Base-by-base conservation (phyloP, 64 coral and sea anemone species). In the Stichodactyla mertensii region DNA sequence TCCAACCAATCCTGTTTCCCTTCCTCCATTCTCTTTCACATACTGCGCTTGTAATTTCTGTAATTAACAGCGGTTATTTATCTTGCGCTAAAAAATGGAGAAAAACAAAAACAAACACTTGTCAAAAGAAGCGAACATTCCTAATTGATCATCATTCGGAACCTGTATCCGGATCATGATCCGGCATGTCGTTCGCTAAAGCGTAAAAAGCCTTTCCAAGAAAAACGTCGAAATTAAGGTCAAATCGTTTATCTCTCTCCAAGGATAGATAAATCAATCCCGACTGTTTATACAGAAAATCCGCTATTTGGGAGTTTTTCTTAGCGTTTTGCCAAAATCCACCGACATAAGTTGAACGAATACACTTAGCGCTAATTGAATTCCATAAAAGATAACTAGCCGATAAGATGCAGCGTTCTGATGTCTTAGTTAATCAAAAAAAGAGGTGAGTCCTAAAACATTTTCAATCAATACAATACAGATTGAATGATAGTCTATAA, bases 321-420 rank as follows among this genome's bases (percentile, higher is more conserved):
- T 74, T 74, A 74, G 69, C 69, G 24, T 74, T 74, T 74, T 74
- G 69, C 69, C 69, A 74, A 74, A 13, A 27, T 74, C 22, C 69
- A 27, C 20, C 69, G 22, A 26, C 36, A 45, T 45, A 4, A 45
- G n/a, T 31, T 20, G 24, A 74, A 74, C n/a, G 69, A 74, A 74
- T 26, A n/a, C 69, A 74, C 69, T 74, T 74, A 74, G 69, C 10
- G 1, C 26, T 74, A 74, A 74, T 74, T 74, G 69, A 74, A 74
- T 74, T 11, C 69, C 69, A 74, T 74, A 0, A 31, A 74, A 74
- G 69, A 74, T 74, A 69, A 69, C n/a, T 74, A 23, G 24, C 10
- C 16, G 69, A 74, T 74, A 27, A 74, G 24, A 74, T 26, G 9
- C 24, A 31, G 24, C 27, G 8, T 74, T 74, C 9, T 27, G 24